Conservation (phyloP, 1,140 invertebrate species). For the Ladona fulva region DNA sequence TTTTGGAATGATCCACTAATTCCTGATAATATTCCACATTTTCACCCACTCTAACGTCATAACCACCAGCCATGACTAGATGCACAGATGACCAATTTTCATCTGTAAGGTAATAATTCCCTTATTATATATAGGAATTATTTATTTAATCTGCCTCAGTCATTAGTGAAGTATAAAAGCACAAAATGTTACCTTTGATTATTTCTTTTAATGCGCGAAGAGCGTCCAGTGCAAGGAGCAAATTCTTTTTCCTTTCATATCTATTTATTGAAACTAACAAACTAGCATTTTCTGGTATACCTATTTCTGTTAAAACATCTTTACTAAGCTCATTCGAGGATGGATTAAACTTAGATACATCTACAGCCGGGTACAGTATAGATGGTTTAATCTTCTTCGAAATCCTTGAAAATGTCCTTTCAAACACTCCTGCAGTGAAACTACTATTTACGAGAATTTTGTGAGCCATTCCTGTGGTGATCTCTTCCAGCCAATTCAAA, state of each 20-base stretch:
- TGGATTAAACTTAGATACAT: slow-evolving; percentile 34
- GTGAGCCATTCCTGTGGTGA: slow-evolving; percentile 75
- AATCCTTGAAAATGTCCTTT: slow-evolving; percentile 70
- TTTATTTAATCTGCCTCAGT: too few species aligned
- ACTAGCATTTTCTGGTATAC: slow-evolving; percentile 41
- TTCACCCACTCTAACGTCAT: slow-evolving; percentile 80
- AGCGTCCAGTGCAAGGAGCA: slow-evolving; percentile 72
- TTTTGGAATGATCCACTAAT: slow-evolving; percentile 52
- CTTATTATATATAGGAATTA: too few species aligned
- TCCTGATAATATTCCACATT: slow-evolving; percentile 84
- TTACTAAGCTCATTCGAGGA: slow-evolving; percentile 41
- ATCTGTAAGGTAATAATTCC: slow-evolving; percentile 38
- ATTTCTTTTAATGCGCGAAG: slow-evolving; percentile 54
- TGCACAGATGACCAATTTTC: slow-evolving; percentile 55
- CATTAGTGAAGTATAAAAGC: too few species aligned
- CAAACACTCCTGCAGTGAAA: slow-evolving; percentile 80
- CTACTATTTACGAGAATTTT: slow-evolving; percentile 90
- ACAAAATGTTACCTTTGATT: neutral
- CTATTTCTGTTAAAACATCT: slow-evolving; percentile 31
- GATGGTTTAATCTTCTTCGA: slow-evolving; percentile 46
- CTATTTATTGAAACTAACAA: slow-evolving; percentile 92
- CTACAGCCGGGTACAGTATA: slow-evolving; percentile 91
- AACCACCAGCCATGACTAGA: slow-evolving; percentile 94
- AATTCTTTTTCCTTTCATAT: slow-evolving; percentile 95
- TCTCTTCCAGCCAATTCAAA: slow-evolving; percentile 86